phyloP scores from a whole-genome alignment of 2,113 vertebrate species.

The Tricholaema leucomelas region DNA sequence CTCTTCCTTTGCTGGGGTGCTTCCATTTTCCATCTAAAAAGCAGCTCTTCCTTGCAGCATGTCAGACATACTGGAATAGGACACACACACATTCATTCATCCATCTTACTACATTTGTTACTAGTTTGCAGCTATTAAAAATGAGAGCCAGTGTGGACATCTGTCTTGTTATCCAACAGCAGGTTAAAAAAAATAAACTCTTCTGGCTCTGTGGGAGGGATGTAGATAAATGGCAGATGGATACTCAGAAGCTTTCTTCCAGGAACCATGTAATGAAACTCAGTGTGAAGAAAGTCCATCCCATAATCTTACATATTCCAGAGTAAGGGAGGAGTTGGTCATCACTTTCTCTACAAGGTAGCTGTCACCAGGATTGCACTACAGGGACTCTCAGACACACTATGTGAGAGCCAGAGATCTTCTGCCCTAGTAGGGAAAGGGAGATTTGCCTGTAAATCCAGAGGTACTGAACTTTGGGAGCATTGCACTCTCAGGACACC shows the following conservation, averaged over 20 bases:
- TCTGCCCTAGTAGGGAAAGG: not conserved
- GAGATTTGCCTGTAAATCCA: not conserved
- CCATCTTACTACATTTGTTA: not conserved
- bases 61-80: not conserved
- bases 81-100: not conserved
- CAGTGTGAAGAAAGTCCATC: not conserved
- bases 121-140: not conserved
- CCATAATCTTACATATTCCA: not conserved
- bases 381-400: rapidly evolving
- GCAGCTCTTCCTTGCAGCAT: not conserved
- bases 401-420: not conserved
- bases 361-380: not conserved
- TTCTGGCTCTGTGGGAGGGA: not conserved
- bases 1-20: not conserved
- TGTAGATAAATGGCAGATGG: not conserved
- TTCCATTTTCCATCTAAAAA: not conserved
- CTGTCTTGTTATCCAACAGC: not conserved
- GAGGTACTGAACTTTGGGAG: not conserved
- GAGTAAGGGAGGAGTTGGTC: not conserved
- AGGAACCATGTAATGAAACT: not conserved
- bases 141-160: not conserved
- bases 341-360: not conserved
- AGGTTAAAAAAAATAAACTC: not conserved
- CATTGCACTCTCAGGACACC: not conserved
- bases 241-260: not conserved